phyloP scores from a whole-genome alignment of 2,888 invertebrate species.

The Eristalinus aeneus region DNA sequence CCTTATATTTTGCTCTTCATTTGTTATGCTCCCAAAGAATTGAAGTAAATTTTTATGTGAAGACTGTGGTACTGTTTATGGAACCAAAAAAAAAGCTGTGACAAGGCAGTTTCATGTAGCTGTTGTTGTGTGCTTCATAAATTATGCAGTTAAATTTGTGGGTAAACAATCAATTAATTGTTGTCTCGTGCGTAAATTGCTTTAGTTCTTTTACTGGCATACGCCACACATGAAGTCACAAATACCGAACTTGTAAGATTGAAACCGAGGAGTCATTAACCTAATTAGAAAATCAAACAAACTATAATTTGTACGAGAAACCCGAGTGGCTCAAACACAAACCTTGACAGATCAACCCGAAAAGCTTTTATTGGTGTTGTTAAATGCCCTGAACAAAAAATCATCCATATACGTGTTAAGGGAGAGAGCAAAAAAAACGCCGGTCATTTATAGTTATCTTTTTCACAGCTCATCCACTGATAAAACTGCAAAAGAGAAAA shows the following conservation, averaged over 20 bases:
- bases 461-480: background rate
- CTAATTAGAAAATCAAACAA: background rate
- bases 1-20: background rate
- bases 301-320: background rate
- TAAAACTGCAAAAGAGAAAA: background rate
- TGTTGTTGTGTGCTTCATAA: background rate
- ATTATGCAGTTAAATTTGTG: background rate
- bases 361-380: background rate
- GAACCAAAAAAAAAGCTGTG: background rate
- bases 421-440: background rate
- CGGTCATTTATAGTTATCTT: background rate
- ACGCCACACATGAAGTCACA: background rate
- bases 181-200: background rate
- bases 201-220: background rate
- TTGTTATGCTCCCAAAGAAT: background rate
- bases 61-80: too few species aligned
- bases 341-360: background rate
- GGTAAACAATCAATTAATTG: background rate
- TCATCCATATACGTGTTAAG: background rate
- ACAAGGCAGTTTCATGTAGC: background rate
- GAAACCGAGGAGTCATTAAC: background rate
- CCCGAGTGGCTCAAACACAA: background rate
- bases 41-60: background rate
- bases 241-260: background rate
- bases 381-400: background rate